phyloP scores from a whole-genome alignment of 2,797 vertebrate species.

The Coilia nasus region DNA sequence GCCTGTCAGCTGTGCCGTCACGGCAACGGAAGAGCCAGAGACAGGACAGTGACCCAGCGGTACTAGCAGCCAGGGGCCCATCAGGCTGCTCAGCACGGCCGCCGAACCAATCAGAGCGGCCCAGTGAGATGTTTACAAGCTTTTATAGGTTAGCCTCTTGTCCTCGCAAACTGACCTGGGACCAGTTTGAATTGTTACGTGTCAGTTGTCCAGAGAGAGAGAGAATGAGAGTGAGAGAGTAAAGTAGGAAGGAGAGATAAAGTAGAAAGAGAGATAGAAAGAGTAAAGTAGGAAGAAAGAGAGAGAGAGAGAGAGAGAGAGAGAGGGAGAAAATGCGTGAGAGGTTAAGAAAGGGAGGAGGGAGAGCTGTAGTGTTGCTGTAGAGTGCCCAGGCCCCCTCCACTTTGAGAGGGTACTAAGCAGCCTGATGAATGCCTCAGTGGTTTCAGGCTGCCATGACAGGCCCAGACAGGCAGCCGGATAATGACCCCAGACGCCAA shows the following conservation, averaged over 20 bases:
- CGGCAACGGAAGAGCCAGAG: slow-evolving; percentile 31
- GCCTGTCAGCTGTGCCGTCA: slow-evolving; percentile 34
- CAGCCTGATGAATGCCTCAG: slow-evolving; percentile 70
- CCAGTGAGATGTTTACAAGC: slow-evolving; percentile 2
- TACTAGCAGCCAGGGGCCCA: not conserved
- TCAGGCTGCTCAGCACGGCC: slow-evolving; percentile 9
- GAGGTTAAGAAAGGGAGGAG: too few relatives aligned
- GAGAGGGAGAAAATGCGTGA: too few relatives aligned
- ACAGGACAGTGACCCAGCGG: slow-evolving; percentile 32
- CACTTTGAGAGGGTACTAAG: slow-evolving; percentile 39
- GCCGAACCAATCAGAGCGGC: not conserved
- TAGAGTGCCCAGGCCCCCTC: slow-evolving; percentile 18
- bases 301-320: too few relatives aligned
- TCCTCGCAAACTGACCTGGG: not conserved
- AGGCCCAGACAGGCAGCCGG: slow-evolving; percentile 79
- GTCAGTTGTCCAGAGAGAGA: slow-evolving; percentile 11
- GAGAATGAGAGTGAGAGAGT: slow-evolving; percentile 14
- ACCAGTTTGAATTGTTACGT: not conserved
- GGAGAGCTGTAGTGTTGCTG: not conserved
- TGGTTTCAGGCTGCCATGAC: slow-evolving; percentile 78
- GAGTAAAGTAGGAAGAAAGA: too few relatives aligned
- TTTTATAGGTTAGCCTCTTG: slow-evolving; percentile 11
- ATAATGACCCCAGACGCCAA: slow-evolving; percentile 82
- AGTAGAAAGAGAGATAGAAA: not conserved
- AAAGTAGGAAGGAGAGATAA: slow-evolving; percentile 48